Evolutionary conservation across 2,888 invertebrate species (phyloP), one percentile per base, ranked within the genome.

Genomic region (Drosophila histrio): DNA sequence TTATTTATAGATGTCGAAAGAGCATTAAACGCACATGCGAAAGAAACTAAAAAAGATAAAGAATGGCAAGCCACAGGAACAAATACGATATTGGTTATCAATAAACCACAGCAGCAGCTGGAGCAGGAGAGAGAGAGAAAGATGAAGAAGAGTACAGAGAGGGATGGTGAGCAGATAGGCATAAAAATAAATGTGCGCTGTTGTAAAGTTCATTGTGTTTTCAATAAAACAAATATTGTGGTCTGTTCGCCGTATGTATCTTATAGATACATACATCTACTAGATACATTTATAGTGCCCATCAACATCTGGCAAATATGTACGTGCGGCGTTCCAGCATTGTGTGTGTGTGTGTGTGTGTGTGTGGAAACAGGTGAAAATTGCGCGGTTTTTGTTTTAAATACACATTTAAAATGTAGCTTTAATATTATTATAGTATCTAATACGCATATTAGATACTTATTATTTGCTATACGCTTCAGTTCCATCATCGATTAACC

Each of bases 21-120:
- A n/a, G 32, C 17, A 17, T 13, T 24, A 60, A 74, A 76, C 66
- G 71, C 69, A 68, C 77, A 77, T 79, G 80, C 64, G 77, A 66
- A 79, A 77, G 66, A 38, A 70, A 70, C 32, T 60, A 41, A 2
- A 77, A 77, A 56, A 59, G 74, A 77, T 73, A 77, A 80, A 73
- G 63, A 77, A 53, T 72, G 77, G 68, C 77, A 61, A 79, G 77
- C 79, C 77, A 52, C 41, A 53, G 15, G 24, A 47, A n/a, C n/a
- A 65, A 65, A 32, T 50, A 44, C 50, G 1, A 60, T 65, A 61
- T 71, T 53, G 56, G 47, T 72, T 65, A 58, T 59, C 71, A 59
- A 58, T 64, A 56, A 38, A 46, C 32, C 17, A 17, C 24, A 21
- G 52, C 2, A 24, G 19, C 13, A 24, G 0, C 2, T 21, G 11